Conservation (phyloP, 2,797 vertebrate genomes). For the Balearica regulorum region DNA sequence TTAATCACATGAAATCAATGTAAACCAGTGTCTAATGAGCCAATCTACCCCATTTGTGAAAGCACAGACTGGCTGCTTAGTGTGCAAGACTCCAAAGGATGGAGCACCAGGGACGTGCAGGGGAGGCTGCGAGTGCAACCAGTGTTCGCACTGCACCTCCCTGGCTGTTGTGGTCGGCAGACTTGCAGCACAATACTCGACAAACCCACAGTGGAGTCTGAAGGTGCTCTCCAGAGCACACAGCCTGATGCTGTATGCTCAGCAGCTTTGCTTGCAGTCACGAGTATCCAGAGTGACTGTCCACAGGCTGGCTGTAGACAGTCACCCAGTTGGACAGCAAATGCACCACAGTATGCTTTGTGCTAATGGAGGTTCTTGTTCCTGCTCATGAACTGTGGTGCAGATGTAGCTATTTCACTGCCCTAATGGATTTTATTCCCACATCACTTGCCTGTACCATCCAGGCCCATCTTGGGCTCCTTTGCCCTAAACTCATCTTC, state of each 20-base stretch:
- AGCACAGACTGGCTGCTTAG: not conserved
- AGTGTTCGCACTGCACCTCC: not conserved
- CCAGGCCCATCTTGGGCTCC: not conserved
- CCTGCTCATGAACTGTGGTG: not conserved
- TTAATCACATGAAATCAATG: not conserved
- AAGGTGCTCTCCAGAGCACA: not conserved
- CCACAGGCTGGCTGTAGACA: not conserved
- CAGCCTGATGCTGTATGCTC: not conserved
- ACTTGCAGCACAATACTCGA: not conserved
- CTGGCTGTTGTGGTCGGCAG: not conserved
- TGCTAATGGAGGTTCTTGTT: not conserved
- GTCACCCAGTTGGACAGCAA: not conserved
- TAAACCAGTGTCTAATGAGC: not conserved
- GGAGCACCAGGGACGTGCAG: fast-evolving
- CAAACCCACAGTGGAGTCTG: not conserved
- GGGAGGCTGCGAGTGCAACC: not conserved
- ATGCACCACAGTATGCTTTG: fast-evolving
- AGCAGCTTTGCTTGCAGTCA: not conserved
- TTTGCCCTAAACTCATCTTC: not conserved
- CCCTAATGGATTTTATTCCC: not conserved
- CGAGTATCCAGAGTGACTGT: not conserved
- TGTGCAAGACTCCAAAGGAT: not conserved
- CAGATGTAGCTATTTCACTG: not conserved
- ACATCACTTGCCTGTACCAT: not conserved
- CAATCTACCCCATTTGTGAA: not conserved